These are phyloP conservation scores for Laspeyria flexula DNA, from an alignment of 2,888 invertebrate species.

Conservation along the genomic window DNA sequence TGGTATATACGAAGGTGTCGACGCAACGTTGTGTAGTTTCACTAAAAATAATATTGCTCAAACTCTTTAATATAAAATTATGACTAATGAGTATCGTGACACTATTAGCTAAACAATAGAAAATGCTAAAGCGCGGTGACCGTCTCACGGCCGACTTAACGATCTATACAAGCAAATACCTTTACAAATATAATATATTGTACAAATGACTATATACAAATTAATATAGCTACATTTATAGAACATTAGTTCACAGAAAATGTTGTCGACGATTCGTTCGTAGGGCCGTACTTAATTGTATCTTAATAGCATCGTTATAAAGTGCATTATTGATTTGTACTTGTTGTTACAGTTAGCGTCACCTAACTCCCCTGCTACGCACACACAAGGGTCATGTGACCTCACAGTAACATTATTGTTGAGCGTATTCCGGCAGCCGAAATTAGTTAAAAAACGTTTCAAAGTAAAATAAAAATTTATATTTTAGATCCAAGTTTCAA, in stretches of 20 bases:
- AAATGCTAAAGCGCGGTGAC: constrained; percentile 22
- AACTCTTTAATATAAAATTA: constrained; percentile 34
- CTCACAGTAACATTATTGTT: neutral
- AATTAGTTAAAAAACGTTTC: too few relatives aligned
- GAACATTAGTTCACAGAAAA: constrained; percentile 16
- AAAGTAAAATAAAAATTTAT: too few relatives aligned
- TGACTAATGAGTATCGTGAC: constrained; percentile 51
- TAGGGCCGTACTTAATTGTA: neutral
- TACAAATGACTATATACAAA: constrained; percentile 35
- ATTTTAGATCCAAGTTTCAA: too few relatives aligned
- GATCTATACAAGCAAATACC: constrained; percentile 17
- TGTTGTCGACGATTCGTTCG: constrained; percentile 6
- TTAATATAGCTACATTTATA: constrained; percentile 17
- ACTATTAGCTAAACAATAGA: constrained; percentile 29
- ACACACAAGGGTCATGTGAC: neutral
- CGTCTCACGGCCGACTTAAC: constrained; percentile 27
- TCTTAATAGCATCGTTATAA: neutral
- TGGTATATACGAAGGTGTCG: too few relatives aligned
- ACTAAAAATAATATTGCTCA: constrained; percentile 37
- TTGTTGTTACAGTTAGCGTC: too few relatives aligned
- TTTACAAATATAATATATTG: constrained; percentile 24
- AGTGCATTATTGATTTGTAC: neutral
- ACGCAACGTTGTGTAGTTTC: constrained; percentile 10
- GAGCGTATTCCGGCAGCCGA: too few relatives aligned
- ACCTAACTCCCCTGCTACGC: too few relatives aligned